These are phyloP conservation scores for Pseudoips prasinana DNA, from an alignment of 2,888 invertebrate species.

Conservation along the genomic window DNA sequence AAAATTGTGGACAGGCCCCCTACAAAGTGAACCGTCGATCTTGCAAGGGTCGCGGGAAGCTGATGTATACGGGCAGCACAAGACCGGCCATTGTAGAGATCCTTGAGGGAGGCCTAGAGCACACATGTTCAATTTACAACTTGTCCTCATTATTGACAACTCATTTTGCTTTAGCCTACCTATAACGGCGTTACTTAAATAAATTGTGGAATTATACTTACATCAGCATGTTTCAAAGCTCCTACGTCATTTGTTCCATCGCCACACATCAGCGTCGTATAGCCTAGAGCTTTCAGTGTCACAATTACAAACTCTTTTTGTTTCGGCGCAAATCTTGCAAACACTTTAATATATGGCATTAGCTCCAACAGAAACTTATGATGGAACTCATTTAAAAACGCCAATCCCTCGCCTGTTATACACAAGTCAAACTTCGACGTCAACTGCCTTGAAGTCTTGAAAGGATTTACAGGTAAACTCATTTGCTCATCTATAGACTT, in stretches of 20 bases:
- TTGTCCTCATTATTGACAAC: no score
- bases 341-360: constrained; percentile 94
- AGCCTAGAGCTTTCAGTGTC: constrained; percentile 93
- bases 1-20: no score
- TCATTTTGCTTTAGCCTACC: no score
- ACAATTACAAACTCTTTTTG: constrained; percentile 98
- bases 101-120: no score
- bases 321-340: constrained; percentile 98
- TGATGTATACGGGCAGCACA: no score
- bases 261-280: constrained; percentile 98
- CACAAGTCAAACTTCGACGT: constrained; percentile 93
- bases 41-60: no score
- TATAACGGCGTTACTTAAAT: no score
- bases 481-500: constrained; percentile 86
- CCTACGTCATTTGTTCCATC: constrained; percentile 99
- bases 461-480: constrained; percentile 75
- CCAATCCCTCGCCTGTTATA: constrained; percentile 95
- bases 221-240: constrained; percentile 98
- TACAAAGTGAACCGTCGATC: no score
- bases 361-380: constrained; percentile 85
- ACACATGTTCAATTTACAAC: no score
- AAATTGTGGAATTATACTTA: no score
- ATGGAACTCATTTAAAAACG: constrained; percentile 85
- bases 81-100: no score
- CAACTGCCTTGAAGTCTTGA: constrained; percentile 79